Evolutionary conservation across 2,113 vertebrate species (phyloP).

Genomic region (Procavia capensis): DNA sequence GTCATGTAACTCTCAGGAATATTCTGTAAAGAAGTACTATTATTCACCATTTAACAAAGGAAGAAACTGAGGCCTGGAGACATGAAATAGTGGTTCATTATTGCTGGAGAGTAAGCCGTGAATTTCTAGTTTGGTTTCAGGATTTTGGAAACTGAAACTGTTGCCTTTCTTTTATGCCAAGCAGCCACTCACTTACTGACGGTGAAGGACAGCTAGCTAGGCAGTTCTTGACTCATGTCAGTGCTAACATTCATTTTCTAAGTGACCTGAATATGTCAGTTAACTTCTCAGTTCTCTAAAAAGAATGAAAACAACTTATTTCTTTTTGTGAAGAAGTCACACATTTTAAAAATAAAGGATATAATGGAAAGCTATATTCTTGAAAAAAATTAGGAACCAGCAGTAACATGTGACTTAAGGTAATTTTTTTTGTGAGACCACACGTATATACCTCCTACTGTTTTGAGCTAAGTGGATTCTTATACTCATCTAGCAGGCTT

Average conservation of each 20-base stretch:
- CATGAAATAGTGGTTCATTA: neutral
- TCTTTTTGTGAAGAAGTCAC: neutral
- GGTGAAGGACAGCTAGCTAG: neutral
- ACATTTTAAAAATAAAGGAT: neutral
- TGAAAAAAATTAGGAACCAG: neutral
- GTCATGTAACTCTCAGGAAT: neutral
- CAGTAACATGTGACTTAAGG: neutral
- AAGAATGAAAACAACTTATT: neutral
- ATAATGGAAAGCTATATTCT: neutral
- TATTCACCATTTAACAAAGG: neutral
- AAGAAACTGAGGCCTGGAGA: neutral
- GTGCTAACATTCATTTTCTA: slow-evolving; percentile 7
- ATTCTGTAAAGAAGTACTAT: neutral
- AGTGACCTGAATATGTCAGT: slow-evolving; percentile 41
- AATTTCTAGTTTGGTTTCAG: neutral
- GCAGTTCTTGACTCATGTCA: neutral
- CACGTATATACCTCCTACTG: neutral
- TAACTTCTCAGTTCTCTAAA: slow-evolving; percentile 7
- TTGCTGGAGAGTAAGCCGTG: neutral
- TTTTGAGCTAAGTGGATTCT: slow-evolving; percentile 1
- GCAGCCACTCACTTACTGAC: neutral
- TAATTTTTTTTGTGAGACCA: neutral
- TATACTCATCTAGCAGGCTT: neutral
- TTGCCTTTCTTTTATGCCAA: neutral
- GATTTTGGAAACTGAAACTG: neutral